Percentiles rank a stretch among this genome's conserved stretches.
Conservation (phyloP, 2,888 invertebrate species). For the Lepidochrysops patricia region DNA sequence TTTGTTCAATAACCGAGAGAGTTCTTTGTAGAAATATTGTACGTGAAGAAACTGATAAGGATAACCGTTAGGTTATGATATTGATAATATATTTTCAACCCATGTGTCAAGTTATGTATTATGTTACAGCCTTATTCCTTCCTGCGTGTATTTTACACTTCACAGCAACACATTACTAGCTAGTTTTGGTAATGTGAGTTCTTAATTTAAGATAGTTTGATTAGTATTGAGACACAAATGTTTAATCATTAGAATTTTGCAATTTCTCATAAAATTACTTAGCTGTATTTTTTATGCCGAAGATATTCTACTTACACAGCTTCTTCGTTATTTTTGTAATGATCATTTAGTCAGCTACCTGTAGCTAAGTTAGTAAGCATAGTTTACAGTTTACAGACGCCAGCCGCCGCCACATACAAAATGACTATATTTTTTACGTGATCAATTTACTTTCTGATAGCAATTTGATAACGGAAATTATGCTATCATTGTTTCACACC, state of each 20-base stretch:
- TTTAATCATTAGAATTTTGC: too few species aligned
- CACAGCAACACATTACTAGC: too few species aligned
- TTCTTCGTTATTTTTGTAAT: background rate
- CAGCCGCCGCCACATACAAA: constrained; percentile 30
- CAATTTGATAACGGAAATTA: constrained; percentile 27
- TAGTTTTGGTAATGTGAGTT: too few species aligned
- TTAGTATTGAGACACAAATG: too few species aligned
- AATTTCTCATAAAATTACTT: too few species aligned
- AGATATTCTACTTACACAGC: background rate
- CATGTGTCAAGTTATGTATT: too few species aligned
- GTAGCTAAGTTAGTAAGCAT: constrained; percentile 13
- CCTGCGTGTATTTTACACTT: too few species aligned
- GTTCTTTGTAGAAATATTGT: constrained; percentile 2
- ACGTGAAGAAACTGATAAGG: background rate
- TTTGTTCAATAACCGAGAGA: background rate
- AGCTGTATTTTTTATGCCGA: background rate
- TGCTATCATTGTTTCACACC: constrained; percentile 13
- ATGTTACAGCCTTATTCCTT: too few species aligned
- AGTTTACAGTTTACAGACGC: constrained; percentile 26
- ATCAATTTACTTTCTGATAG: constrained; percentile 43
- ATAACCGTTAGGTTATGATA: background rate
- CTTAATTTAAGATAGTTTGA: too few species aligned
- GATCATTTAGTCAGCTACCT: constrained; percentile 14
- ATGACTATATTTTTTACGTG: constrained; percentile 42
- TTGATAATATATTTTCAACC: too few species aligned